Base-by-base conservation (phyloP, 2,797 vertebrate species). In the Dendrocincla fuliginosa region DNA sequence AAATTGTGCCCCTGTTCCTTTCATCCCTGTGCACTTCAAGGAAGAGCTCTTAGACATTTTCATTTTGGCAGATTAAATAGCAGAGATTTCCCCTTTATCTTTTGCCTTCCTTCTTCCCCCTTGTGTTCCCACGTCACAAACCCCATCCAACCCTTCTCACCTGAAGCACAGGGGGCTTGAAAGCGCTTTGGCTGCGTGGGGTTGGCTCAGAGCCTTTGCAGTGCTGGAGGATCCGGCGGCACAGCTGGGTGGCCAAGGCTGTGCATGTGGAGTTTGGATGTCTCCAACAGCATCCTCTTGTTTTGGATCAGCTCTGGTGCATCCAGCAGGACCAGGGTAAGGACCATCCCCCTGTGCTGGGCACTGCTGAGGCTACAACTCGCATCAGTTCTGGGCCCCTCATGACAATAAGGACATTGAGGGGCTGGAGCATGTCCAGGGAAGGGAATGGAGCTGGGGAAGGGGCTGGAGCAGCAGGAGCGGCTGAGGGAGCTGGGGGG, bases 171-270 rank as follows among this genome's bases (percentile, higher is more conserved):
- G 32, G 8, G 2, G 7, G 25, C 18, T 7, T 49, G 56, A 5
- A 41, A 60, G 79, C 0, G 1, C 32, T 56, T 65, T 6, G 49
- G 44, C 49, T 67, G 82, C 2, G 0, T 0, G 0, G 18, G 64
- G 30, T 20, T 52, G 49, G 28, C 17, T 24, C 6, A 1, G 20
- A 47, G 44, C 69, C 61, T n/a, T 4, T 4, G 56, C 52, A 7
- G 49, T 10, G 28, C 1, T 11, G 64, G n/a, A 7, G 64, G 42
- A 16, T 59, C 42, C 14, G 55, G 5, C 12, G 24, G 35, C 47
- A 13, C 37, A 41, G 63, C 37, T 10, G 82, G 44, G 27, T 0
- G 5, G 30, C 33, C 13, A 4, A 16, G 68, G 49, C 39, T 39
- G 28, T 2, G 10, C 32, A 0, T 1, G 11, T 2, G 59, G 3